These are phyloP conservation scores for Oegoconia quadripuncta DNA, from an alignment of 2,888 invertebrate species.

Conservation along the genomic window DNA sequence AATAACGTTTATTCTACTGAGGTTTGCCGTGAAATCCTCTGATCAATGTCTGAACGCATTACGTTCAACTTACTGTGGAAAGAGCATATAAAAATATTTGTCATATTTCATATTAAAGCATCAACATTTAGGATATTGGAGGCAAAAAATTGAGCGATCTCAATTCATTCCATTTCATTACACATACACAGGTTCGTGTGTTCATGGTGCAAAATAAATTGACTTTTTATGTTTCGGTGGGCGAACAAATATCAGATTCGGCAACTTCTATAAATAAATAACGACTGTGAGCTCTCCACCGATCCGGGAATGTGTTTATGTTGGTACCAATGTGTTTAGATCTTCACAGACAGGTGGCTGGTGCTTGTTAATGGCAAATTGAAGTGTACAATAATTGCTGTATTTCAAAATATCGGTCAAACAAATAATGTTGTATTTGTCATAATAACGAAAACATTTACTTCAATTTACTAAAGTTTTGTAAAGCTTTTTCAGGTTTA, in stretches of 20 bases:
- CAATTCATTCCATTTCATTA: conserved; percentile 29
- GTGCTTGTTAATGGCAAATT: neutral
- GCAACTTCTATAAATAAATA: conserved; percentile 28
- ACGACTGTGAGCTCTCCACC: conserved; percentile 25
- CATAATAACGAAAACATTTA: no score
- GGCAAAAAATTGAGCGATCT: conserved; percentile 19
- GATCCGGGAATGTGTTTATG: neutral
- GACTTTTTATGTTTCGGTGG: conserved; percentile 39
- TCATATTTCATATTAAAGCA: neutral
- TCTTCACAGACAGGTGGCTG: neutral
- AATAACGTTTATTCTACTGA: no score
- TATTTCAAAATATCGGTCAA: conserved; percentile 1
- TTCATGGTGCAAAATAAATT: conserved; percentile 32
- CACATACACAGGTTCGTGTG: conserved; percentile 22
- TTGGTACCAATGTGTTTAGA: neutral
- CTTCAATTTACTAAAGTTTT: no score
- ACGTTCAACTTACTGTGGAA: neutral
- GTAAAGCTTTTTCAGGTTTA: no score
- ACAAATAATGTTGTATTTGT: no score
- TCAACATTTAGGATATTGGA: conserved; percentile 3
- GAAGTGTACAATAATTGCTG: neutral
- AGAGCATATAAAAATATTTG: no score
- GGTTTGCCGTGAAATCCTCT: conserved; percentile 7
- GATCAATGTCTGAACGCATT: neutral
- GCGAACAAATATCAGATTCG: conserved; percentile 28